A percentile compares a stretch with the other conserved stretches of the same genome.
Conservation (phyloP, 1,140 invertebrate species). For the Drosophila ohnishii region DNA sequence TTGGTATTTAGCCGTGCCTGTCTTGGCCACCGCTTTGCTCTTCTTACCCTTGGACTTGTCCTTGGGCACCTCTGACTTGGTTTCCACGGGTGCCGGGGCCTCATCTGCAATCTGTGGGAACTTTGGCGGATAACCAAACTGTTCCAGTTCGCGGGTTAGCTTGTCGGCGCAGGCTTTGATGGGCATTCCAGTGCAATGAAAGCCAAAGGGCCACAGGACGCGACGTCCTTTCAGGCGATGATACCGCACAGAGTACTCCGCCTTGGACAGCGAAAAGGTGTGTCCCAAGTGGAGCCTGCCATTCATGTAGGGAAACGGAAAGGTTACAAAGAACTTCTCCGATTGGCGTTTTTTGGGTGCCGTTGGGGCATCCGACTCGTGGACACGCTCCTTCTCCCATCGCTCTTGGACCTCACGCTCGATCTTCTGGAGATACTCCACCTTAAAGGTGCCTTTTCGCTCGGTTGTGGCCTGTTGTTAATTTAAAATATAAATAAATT, state of each 20-base stretch:
- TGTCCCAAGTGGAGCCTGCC: conserved; percentile 98
- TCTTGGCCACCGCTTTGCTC: conserved; percentile 98
- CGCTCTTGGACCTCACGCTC: conserved; percentile 92
- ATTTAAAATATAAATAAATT: neutral
- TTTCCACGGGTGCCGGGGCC: conserved; percentile 82
- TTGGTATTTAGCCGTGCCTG: conserved; percentile 95
- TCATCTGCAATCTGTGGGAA: conserved; percentile 90
- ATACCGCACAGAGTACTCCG: conserved; percentile 97
- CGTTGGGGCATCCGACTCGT: conserved; percentile 91
- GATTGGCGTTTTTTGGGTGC: conserved; percentile 84
- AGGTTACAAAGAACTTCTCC: conserved; percentile 97
- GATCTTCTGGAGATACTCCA: conserved; percentile 94
- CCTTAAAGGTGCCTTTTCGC: conserved; percentile 96
- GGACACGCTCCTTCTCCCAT: conserved; percentile 92
- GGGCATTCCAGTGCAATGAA: conserved; percentile 99
- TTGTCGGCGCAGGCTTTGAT: conserved; percentile 99
- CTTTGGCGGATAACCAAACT: conserved; percentile 95
- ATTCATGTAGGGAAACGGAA: conserved; percentile 99
- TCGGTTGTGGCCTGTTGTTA: conserved; percentile 84
- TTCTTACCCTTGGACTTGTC: conserved; percentile 99
- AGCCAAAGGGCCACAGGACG: conserved; percentile 98
- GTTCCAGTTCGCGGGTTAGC: conserved; percentile 95
- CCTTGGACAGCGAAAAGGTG: conserved; percentile 98
- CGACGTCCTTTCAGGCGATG: conserved; percentile 95
- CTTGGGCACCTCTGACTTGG: conserved; percentile 87